Percentiles rank a stretch among this genome's conserved stretches.
Conservation (phyloP, 2,888 invertebrate genomes). For the Suillia variegata region DNA sequence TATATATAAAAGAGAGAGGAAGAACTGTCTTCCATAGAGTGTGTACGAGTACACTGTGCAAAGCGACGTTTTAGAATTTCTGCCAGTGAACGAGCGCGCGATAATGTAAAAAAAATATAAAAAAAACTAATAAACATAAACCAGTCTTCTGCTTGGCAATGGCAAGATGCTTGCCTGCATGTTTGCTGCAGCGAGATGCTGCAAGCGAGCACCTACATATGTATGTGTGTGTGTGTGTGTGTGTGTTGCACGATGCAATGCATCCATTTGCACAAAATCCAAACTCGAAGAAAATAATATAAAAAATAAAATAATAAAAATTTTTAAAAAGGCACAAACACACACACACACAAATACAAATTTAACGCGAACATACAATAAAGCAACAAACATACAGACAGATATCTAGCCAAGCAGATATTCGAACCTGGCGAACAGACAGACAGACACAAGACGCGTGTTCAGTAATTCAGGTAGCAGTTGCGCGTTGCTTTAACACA, state of each 20-base stretch:
- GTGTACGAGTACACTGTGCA: no score
- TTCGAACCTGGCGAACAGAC: conserved; percentile 26
- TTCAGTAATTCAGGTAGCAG: conserved; percentile 60
- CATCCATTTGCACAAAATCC: conserved; percentile 11
- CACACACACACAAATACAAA: conserved; percentile 24
- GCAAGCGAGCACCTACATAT: background rate
- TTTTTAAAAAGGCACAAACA: conserved; percentile 41
- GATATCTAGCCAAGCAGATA: conserved; percentile 18
- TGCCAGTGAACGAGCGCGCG: no score
- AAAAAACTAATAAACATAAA: conserved; percentile 53
- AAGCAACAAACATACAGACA: no score
- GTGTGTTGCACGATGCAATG: conserved; percentile 1
- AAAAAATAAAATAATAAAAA: conserved; percentile 6
- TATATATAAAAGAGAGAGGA: no score
- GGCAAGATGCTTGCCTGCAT: conserved; percentile 50
- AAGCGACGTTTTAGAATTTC: background rate
- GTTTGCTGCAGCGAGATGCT: conserved; percentile 2
- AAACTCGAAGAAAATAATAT: conserved; percentile 11
- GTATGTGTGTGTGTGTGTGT: background rate
- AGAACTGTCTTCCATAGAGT: no score
- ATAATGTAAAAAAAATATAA: conserved; percentile 35
- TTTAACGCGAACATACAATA: conserved; percentile 46
- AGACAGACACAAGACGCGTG: conserved; percentile 58
- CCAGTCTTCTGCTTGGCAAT: conserved; percentile 49
- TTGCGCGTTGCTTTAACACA: conserved; percentile 58